Base-by-base conservation (phyloP, 2,797 vertebrate genomes). In the Gambelia wislizenii region DNA sequence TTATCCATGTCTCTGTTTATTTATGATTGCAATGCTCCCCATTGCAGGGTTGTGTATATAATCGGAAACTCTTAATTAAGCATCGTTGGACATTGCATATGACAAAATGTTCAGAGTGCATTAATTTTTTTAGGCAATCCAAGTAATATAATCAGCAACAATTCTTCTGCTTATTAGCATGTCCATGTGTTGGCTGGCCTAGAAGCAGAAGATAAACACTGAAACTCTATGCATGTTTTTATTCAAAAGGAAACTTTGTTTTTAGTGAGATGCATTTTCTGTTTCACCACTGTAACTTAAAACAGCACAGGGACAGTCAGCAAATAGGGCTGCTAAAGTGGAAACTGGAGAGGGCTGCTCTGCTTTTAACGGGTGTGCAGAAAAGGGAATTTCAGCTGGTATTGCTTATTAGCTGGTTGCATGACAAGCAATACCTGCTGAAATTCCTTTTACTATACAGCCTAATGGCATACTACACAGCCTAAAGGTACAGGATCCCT, bases 1-100 rank as follows among this genome's bases (percentile, higher is more conserved):
- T 96, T 95, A 94, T 95, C 95, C 94, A 93, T 89, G 95, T 94
- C 94, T 94, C 89, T 44, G 93, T 91, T 96, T 96, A 96, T 96
- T 96, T 96, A 96, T 96, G 95, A 92, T 88, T 92, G 91, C 0
- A 0, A 88, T 92, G 94, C 92, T 96, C 89, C 90, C 91, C 92
- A 86, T 94, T 94, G 93, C 83, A 93, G 89, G 83, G 93, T 93
- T 94, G 91, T 93, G 91, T 94, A 95, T 95, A 94, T 95, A 96
- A 96, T 91, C 88, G 80, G 87, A 93, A 93, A 91, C 82, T 94
- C 93, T 95, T 95, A 95, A 96, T 95, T 95, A 95, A 91, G 92
- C 91, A 95, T 94, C 94, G 92, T 93, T 93, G 93, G 93, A 96
- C 94, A 91, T 89, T 95, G 84, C 89, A 87, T 94, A 93, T 9